Evolutionary conservation across 2,888 invertebrate species (phyloP).

Genomic region (Lycocerus yunnanus): DNA sequence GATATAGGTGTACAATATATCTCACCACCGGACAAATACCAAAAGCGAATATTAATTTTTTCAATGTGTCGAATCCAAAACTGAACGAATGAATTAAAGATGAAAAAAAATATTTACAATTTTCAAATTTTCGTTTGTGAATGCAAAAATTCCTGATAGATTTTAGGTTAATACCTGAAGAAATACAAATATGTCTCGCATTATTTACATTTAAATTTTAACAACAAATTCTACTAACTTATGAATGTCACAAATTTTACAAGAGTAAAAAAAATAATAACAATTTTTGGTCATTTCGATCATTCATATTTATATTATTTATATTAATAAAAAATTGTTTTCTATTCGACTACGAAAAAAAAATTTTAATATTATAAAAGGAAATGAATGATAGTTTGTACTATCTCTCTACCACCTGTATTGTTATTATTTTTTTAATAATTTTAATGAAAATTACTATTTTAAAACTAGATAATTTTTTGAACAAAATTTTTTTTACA

Average conservation of each 20-base stretch:
- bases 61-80: neutral
- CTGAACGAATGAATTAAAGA: slow-evolving; percentile 32
- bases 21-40: too few species aligned
- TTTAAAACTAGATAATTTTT: slow-evolving; percentile 22
- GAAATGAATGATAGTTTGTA: slow-evolving; percentile 24
- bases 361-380: slow-evolving; percentile 19
- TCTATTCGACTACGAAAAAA: slow-evolving; percentile 1
- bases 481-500: slow-evolving; percentile 33
- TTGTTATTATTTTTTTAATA: slow-evolving; percentile 37
- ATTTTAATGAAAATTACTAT: slow-evolving; percentile 31
- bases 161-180: slow-evolving; percentile 42
- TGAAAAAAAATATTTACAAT: neutral
- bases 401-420: slow-evolving; percentile 22
- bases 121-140: slow-evolving; percentile 7
- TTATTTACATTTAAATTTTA: slow-evolving; percentile 49
- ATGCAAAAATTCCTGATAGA: slow-evolving; percentile 50
- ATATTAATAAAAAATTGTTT: neutral
- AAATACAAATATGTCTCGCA: slow-evolving; percentile 47
- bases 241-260: slow-evolving; percentile 44
- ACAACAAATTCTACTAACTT: slow-evolving; percentile 46
- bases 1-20: too few species aligned
- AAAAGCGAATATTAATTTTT: neutral
- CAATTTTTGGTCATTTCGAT: slow-evolving; percentile 37
- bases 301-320: slow-evolving; percentile 10
- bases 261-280: slow-evolving; percentile 44